Evolutionary conservation across 1,140 invertebrate genomes (phyloP), one percentile per base, ranked within the genome.

Genomic region (Drosophila sucinea): DNA sequence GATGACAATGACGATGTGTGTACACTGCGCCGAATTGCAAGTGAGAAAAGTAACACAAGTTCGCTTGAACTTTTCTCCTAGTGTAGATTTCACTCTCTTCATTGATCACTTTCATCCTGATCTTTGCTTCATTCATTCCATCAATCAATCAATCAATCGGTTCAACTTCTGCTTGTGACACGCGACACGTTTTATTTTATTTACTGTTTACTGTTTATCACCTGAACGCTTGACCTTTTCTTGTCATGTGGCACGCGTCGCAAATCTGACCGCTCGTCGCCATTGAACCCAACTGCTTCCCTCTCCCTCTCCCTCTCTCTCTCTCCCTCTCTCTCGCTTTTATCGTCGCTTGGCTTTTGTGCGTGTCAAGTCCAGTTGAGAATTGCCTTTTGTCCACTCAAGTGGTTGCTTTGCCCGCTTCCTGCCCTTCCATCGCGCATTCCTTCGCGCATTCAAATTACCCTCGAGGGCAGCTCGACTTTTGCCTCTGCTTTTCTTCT

Each of bases 321-420:
- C 29, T 11, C 17, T 23, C 58, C 30, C 32, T 40, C 29, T 17
- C 23, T 41, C 40, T 33, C 6, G 33, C 40, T 63, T 62, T 41
- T 63, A 51, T 63, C 57, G 32, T 8, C 17, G 27, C 29, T 35
- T 35, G 30, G 44, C 70, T 56, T 87, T 87, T 89, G 83, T 86
- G 83, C 84, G 79, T 87, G 83, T 86, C 83, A 86, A 86, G 84
- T 86, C 76, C 83, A 86, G 83, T 65, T 83, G 55, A 67, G 55
- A 66, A 72, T 67, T 77, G 62, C 65, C 79, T 70, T 87, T 87
- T 87, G 83, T 87, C 83, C 83, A 87, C 56, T 89, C 84, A 87
- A 87, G 83, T 89, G 82, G 69, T 70, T 69, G 27, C 54, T 55
- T 41, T 33, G 35, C 29, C 23, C 17, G 3, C 4, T 5, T 40